These are phyloP conservation scores for Phaethornis superciliosus DNA, from an alignment of 2,113 vertebrate species.

Conservation along the genomic window DNA sequence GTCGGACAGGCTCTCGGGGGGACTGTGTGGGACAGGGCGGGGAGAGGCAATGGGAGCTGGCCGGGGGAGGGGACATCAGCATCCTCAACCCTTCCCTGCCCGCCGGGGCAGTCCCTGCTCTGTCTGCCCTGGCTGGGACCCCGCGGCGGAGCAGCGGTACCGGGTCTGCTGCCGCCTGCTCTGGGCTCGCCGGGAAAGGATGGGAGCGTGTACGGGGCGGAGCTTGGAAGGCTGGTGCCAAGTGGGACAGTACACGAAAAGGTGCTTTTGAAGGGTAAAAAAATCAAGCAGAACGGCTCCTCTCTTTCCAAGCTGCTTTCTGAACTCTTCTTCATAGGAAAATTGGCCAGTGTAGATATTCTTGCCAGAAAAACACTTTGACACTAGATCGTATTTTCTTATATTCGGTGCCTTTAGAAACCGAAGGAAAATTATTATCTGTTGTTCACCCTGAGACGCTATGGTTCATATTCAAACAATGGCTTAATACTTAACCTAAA, in stretches of 20 bases:
- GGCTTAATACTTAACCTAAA: neutral
- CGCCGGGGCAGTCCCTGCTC: neutral
- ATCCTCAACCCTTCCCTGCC: neutral
- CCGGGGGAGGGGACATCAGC: neutral
- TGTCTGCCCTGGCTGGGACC: neutral
- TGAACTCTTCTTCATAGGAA: neutral
- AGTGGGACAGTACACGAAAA: neutral
- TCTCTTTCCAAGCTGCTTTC: neutral
- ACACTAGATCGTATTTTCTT: neutral
- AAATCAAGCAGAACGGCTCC: neutral
- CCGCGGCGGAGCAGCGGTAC: neutral
- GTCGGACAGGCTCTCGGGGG: neutral
- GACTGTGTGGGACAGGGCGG: neutral
- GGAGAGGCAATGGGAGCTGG: neutral
- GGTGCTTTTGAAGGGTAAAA: neutral
- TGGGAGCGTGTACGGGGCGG: neutral
- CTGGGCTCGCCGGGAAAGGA: neutral
- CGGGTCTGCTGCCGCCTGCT: no score
- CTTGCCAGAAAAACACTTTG: neutral
- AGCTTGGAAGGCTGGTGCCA: neutral
- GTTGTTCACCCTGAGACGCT: neutral
- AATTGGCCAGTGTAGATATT: neutral
- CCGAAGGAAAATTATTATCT: accelerated
- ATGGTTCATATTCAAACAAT: neutral
- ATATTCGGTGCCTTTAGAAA: neutral